Evolutionary conservation across 92 coral and sea anemone genomes (phyloP), one percentile per base, ranked within the genome.

Genomic region (Metridium senile): DNA sequence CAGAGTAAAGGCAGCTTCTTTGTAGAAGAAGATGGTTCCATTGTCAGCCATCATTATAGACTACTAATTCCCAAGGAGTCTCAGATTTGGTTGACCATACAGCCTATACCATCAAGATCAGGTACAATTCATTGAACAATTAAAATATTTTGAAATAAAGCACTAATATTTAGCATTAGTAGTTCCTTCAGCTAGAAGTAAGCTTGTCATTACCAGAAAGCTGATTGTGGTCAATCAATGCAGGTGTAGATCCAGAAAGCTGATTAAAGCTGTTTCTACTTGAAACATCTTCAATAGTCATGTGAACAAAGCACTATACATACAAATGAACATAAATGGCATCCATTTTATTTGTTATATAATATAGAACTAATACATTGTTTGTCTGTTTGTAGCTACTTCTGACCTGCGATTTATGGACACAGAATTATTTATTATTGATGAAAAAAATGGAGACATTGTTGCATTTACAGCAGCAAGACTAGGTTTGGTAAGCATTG

Each of bases 1-100:
- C 74, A 82, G 25, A 82, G 88, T 56, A 95, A 87, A 83, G 99
- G 99, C 43, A 85, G 97, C 78, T 93, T 95, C 84, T 90, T 89
- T 58, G 72, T 89, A 32, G 97, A 92, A 28, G 81, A 82, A 65
- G 92, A 85, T 66, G 93, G 96, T 10, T 53, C 58, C 59, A 92
- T 89, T 56, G 65, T 81, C 39, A 89, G 97, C 72, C 97, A 95
- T 85, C 89, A 88, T 30, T 95, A 77, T 56, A 63, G 58, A 67
- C 85, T 95, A 30, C 79, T 78, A 62, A 72, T 95, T 21, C 81
- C 89, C 17, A 89, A 82, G 72, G 93, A 90, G 39, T 84, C 97
- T 25, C 92, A 85, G 56, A 63, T 95, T 35, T 95, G 97, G 90
- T 49, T 95, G 28, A 89, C 99, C 23, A 85, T 95, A 68, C 94